Percentiles rank a stretch among this genome's conserved stretches.
These are phyloP conservation scores for Paedocypris sp. DNA, from an alignment of 2,113 vertebrate species.

Conservation along the genomic window DNA sequence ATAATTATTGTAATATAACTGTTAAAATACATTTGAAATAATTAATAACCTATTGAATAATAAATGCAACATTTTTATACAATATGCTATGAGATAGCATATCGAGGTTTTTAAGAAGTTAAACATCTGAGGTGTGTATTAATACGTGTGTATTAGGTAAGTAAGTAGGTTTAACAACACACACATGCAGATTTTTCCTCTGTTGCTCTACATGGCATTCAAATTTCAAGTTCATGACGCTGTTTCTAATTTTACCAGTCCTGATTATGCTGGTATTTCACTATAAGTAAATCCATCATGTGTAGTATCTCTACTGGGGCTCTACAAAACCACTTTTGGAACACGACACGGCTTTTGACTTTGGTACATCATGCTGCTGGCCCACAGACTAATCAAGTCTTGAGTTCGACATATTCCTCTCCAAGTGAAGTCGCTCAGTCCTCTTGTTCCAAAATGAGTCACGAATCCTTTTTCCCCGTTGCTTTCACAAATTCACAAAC, in stretches of 20 bases:
- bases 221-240: neutral
- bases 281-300: slow-evolving; percentile 1
- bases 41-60: too few species aligned
- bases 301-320: slow-evolving; percentile 11
- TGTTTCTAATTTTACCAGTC: neutral
- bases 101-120: too few species aligned
- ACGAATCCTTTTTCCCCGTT: neutral
- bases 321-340: slow-evolving; percentile 18
- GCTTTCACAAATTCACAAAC: neutral
- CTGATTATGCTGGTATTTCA: slow-evolving; percentile 1
- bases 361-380: slow-evolving; percentile 2
- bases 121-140: too few species aligned
- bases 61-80: too few species aligned
- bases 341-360: neutral
- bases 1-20: too few species aligned
- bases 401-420: neutral
- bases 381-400: slow-evolving; percentile 6
- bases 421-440: neutral
- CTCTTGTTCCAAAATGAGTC: slow-evolving; percentile 1
- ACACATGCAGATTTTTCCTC: too few species aligned
- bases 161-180: too few species aligned
- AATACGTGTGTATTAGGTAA: too few species aligned
- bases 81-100: too few species aligned
- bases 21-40: too few species aligned
- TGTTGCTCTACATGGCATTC: neutral